These are phyloP conservation scores for Rhinichthys klamathensis DNA, from an alignment of 2,113 vertebrate species.

Conservation along the genomic window DNA sequence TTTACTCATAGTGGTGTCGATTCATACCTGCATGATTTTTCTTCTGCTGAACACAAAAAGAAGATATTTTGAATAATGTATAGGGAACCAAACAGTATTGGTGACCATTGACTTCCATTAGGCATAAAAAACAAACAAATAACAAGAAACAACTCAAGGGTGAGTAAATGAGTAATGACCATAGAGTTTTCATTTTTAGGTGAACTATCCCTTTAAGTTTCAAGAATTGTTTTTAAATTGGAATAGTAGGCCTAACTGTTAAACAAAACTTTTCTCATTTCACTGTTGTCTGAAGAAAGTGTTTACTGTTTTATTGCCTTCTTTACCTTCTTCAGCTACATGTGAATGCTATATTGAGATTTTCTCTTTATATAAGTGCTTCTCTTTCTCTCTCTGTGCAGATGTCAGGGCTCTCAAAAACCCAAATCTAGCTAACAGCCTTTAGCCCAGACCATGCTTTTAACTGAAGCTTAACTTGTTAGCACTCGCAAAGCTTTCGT, in stretches of 20 bases:
- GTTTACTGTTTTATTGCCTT: not conserved
- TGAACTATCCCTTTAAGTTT: too few species aligned
- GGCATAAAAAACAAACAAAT: too few species aligned
- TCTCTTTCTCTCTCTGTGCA: not conserved
- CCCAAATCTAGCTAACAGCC: not conserved
- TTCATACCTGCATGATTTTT: not conserved
- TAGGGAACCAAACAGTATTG: not conserved
- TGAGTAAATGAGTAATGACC: too few species aligned
- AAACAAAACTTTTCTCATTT: not conserved
- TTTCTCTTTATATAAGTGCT: not conserved
- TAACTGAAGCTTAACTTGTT: not conserved
- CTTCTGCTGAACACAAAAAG: not conserved
- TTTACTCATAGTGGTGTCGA: not conserved
- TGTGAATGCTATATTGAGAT: not conserved
- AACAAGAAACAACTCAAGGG: too few species aligned
- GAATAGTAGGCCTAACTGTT: not conserved
- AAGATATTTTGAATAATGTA: not conserved
- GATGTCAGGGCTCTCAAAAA: slow-evolving; percentile 15
- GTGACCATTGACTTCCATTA: not conserved
- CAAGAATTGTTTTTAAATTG: not conserved
- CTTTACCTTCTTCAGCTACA: not conserved
- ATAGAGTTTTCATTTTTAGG: too few species aligned
- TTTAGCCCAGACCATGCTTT: not conserved
- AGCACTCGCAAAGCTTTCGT: not conserved
- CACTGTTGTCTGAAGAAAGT: not conserved